Percentiles rank a stretch among this genome's conserved stretches.
These are phyloP conservation scores for Syritta pipiens DNA, from an alignment of 2,888 invertebrate species.

Conservation along the genomic window DNA sequence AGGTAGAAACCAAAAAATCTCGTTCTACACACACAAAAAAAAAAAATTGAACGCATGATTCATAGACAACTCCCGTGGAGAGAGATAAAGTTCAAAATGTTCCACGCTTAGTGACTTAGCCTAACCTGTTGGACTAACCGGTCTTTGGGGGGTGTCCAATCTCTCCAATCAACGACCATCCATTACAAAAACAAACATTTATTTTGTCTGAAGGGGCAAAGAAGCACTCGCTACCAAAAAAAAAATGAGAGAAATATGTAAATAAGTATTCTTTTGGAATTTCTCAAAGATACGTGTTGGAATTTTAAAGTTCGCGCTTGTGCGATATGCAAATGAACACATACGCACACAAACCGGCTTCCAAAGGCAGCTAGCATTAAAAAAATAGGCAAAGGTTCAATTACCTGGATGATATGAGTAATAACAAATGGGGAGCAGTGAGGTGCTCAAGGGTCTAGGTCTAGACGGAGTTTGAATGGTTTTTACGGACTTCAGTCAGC, in stretches of 20 bases:
- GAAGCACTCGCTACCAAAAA: no score
- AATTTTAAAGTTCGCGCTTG: neutral
- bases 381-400: neutral
- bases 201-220: no score
- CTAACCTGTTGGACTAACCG: neutral
- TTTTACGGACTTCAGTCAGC: no score
- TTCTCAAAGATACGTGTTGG: neutral
- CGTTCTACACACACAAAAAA: no score
- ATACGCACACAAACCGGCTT: neutral
- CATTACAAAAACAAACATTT: neutral
- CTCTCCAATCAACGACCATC: neutral
- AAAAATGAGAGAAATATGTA: no score
- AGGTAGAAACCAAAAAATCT: no score
- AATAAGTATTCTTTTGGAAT: slow-evolving; percentile 2
- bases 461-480: no score
- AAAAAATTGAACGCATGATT: no score
- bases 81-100: neutral
- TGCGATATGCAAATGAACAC: neutral
- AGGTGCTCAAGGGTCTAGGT: no score
- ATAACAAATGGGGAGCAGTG: neutral
- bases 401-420: neutral
- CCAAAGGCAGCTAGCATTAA: neutral
- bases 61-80: neutral
- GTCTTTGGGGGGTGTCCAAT: neutral
- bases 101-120: neutral